A percentile compares a stretch with the other conserved stretches of the same genome.
Conservation (phyloP, 2,797 vertebrate genomes). For the Chromis chromis region DNA sequence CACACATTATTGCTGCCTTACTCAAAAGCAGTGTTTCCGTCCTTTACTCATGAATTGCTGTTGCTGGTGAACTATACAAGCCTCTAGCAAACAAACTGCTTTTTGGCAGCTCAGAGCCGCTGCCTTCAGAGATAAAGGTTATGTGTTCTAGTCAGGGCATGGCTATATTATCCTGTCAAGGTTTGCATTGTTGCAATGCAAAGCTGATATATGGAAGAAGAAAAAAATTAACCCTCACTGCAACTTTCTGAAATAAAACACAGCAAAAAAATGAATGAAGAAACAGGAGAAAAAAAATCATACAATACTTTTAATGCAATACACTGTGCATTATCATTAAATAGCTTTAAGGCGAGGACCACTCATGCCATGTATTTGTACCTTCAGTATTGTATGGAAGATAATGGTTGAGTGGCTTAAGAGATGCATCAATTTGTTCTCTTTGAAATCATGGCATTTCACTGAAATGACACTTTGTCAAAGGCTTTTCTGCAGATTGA, state of each 20-base stretch:
- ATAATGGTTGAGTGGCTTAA: conserved; percentile 33
- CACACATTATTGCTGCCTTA: conserved; percentile 20
- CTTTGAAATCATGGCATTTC: conserved; percentile 18
- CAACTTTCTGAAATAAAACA: not conserved
- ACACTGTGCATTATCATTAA: conserved; percentile 14
- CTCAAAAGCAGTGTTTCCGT: conserved; percentile 41
- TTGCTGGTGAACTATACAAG: conserved; percentile 60
- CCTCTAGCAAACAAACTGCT: conserved; percentile 57
- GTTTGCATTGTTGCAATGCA: conserved; percentile 26
- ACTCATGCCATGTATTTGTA: conserved; percentile 29
- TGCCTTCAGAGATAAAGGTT: conserved; percentile 8
- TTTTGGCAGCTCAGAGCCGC: too few relatives aligned
- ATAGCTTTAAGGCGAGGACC: conserved; percentile 11
- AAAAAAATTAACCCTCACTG: conserved; percentile 13
- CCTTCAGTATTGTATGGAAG: conserved; percentile 31
- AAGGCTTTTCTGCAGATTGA: conserved; percentile 19
- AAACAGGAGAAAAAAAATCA: conserved; percentile 2
- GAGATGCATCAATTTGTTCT: conserved; percentile 33
- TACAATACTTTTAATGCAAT: conserved; percentile 6
- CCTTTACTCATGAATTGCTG: conserved; percentile 60
- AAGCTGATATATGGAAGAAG: not conserved
- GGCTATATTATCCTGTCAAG: conserved; percentile 29
- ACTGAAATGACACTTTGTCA: conserved; percentile 28
- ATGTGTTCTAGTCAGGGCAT: conserved; percentile 15
- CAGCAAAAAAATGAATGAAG: too few relatives aligned